These are phyloP conservation scores for Bradynema listronoti DNA, from an alignment of 1,140 invertebrate species.

Conservation along the genomic window DNA sequence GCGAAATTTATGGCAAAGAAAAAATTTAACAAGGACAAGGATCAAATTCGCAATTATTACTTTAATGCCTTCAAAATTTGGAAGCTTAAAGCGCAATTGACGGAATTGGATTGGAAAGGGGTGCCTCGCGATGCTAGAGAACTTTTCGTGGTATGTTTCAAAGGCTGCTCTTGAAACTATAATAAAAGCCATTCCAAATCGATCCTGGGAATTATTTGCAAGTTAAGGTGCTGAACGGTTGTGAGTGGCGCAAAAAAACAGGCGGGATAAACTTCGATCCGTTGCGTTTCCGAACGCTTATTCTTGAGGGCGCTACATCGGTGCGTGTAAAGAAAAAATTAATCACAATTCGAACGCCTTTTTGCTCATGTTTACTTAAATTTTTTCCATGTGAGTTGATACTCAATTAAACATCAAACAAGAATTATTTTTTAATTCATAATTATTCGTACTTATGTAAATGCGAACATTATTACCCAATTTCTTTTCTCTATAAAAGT, in stretches of 20 bases:
- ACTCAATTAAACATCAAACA: too few relatives aligned
- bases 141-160: slow-evolving; percentile 36
- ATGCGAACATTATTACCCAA: too few relatives aligned
- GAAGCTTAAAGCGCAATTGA: slow-evolving; percentile 26
- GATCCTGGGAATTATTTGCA: too few relatives aligned
- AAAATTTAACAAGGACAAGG: slow-evolving; percentile 42
- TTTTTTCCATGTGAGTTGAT: slow-evolving; percentile 36
- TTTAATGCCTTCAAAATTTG: slow-evolving; percentile 41
- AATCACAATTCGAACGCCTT: slow-evolving; percentile 38
- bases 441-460: too few relatives aligned
- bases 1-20: slow-evolving; percentile 40
- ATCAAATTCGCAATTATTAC: slow-evolving; percentile 46
- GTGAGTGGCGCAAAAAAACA: slow-evolving; percentile 39
- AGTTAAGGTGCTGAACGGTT: slow-evolving; percentile 49
- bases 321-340: slow-evolving; percentile 30
- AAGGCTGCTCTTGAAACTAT: too few relatives aligned
- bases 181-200: neutral
- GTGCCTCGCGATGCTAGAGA: slow-evolving; percentile 45
- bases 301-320: slow-evolving; percentile 9
- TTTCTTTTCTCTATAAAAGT: too few relatives aligned
- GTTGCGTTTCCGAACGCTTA: neutral
- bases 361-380: slow-evolving; percentile 39
- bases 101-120: slow-evolving; percentile 29
- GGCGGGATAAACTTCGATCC: slow-evolving; percentile 10
- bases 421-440: too few relatives aligned